Evolutionary conservation across 2,888 invertebrate genomes (phyloP).

Genomic region (Xestia xanthographa): DNA sequence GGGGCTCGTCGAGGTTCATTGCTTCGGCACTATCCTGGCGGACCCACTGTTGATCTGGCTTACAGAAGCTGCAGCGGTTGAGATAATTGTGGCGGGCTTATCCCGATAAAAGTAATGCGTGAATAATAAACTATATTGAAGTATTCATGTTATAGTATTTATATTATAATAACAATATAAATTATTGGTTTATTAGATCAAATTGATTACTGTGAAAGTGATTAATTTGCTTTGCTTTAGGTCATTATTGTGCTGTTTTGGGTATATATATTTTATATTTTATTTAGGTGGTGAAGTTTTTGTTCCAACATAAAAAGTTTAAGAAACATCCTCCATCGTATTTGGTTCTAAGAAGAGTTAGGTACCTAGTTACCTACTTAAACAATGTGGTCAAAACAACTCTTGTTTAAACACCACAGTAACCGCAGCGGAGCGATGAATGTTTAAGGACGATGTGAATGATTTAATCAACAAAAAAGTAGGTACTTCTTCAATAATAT

Average conservation of each 20-base stretch:
- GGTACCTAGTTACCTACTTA: not conserved
- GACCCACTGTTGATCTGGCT: not conserved
- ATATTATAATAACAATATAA: too few relatives aligned
- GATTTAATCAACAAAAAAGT: constrained; percentile 1
- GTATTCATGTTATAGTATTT: too few relatives aligned
- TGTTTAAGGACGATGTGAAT: not conserved
- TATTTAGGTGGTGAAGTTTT: not conserved
- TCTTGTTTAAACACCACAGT: not conserved
- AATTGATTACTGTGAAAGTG: not conserved
- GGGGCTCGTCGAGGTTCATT: not conserved
- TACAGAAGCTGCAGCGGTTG: not conserved
- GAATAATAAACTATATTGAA: too few relatives aligned
- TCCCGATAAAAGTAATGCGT: not conserved
- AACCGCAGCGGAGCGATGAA: constrained; percentile 1
- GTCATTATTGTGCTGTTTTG: not conserved
- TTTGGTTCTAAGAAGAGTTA: not conserved
- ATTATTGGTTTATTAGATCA: not conserved
- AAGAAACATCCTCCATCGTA: not conserved
- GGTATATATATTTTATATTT: too few relatives aligned
- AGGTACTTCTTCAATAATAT: constrained; percentile 16
- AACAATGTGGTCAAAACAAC: constrained; percentile 8
- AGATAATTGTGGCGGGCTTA: not conserved
- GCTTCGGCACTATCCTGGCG: not conserved
- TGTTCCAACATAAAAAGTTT: not conserved
- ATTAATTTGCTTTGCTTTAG: not conserved